A percentile compares a stretch with the other conserved stretches of the same genome.
These are phyloP conservation scores for Scophthalmus maximus DNA, from an alignment of 2,113 vertebrate genomes.

Conservation along the genomic window DNA sequence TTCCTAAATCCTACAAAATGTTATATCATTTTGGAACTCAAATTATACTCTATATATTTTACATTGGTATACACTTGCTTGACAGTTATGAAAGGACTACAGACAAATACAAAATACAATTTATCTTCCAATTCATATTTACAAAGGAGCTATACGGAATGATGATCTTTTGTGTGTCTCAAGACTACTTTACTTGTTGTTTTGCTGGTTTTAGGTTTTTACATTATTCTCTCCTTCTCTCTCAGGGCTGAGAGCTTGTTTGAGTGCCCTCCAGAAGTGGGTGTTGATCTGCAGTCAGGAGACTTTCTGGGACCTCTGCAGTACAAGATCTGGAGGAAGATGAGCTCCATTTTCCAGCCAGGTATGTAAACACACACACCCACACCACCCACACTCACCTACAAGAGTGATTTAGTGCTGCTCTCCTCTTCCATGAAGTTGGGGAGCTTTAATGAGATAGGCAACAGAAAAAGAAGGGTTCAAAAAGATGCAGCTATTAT, in stretches of 20 bases:
- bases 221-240: neutral
- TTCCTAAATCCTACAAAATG: too few species aligned
- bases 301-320: slow-evolving; percentile 79
- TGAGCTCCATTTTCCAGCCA: slow-evolving; percentile 73
- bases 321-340: slow-evolving; percentile 80
- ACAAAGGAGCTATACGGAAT: too few species aligned
- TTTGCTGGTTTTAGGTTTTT: neutral
- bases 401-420: neutral
- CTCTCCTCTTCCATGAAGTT: neutral
- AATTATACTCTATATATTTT: too few species aligned
- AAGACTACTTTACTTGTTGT: neutral
- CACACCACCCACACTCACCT: neutral
- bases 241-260: slow-evolving; percentile 73
- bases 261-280: slow-evolving; percentile 64
- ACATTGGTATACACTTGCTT: too few species aligned
- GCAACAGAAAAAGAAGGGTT: neutral
- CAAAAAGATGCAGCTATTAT: neutral
- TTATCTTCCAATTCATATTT: too few species aligned
- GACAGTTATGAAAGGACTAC: too few species aligned
- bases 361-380: slow-evolving; percentile 56
- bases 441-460: neutral
- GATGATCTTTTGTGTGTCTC: neutral
- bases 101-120: too few species aligned
- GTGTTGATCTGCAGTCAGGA: slow-evolving; percentile 67
- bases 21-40: too few species aligned